Evolutionary conservation across 2,888 invertebrate species (phyloP).

Genomic region (Coelopa pilipes): DNA sequence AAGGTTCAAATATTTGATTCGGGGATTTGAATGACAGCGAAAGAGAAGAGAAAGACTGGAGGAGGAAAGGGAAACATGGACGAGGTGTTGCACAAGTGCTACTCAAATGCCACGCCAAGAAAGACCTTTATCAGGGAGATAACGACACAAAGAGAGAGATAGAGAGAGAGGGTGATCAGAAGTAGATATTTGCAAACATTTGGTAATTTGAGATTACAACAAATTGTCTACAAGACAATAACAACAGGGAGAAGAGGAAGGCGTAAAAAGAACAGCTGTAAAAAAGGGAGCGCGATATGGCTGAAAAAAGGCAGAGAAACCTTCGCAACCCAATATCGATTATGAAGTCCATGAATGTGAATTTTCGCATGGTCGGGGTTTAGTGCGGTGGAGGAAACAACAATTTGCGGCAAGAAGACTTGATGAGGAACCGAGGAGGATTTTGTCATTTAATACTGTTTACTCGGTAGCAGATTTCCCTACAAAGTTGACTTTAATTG

Average conservation of each 20-base stretch:
- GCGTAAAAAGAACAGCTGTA: background rate
- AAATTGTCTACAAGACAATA: background rate
- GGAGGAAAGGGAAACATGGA: too few species aligned
- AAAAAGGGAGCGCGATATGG: background rate
- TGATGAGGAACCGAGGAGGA: background rate
- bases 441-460: slow-evolving; percentile 18
- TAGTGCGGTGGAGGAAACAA: background rate
- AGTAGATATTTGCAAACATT: slow-evolving; percentile 8
- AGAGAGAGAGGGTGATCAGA: background rate
- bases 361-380: background rate
- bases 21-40: too few species aligned
- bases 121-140: background rate
- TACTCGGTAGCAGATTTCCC: background rate
- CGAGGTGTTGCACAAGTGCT: background rate
- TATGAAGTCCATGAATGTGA: slow-evolving; percentile 20
- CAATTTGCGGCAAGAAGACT: background rate
- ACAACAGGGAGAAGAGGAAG: background rate
- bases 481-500: background rate
- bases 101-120: too few species aligned
- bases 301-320: background rate
- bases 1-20: slow-evolving; percentile 20
- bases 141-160: too few species aligned
- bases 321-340: slow-evolving; percentile 8
- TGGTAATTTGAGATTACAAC: slow-evolving; percentile 11
- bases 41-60: too few species aligned